phyloP scores from a whole-genome alignment of 2,113 vertebrate species.

The Nyctibius bracteatus region DNA sequence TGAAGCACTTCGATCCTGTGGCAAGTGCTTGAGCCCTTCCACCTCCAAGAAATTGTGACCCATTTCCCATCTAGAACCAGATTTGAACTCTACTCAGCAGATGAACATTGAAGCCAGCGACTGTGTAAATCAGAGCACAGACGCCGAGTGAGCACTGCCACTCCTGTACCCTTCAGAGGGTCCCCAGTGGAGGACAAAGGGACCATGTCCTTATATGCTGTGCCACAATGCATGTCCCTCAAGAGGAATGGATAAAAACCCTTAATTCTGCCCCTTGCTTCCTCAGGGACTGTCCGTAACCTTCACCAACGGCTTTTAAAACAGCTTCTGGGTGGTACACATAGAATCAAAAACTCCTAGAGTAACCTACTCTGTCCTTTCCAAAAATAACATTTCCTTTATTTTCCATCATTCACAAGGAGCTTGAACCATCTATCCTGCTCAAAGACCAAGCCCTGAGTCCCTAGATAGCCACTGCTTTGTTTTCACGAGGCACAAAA shows the following conservation, averaged over 20 bases:
- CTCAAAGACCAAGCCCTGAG: rapidly evolving
- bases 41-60: not conserved
- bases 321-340: too few species aligned
- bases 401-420: not conserved
- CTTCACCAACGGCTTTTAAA: not conserved
- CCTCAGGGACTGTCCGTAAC: not conserved
- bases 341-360: not conserved
- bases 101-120: rapidly evolving
- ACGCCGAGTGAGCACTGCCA: not conserved
- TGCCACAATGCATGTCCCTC: not conserved
- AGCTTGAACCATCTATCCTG: not conserved
- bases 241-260: not conserved
- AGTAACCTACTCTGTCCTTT: not conserved
- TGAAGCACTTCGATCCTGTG: rapidly evolving
- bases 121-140: not conserved
- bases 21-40: rapidly evolving
- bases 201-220: rapidly evolving
- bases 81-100: not conserved
- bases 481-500: not conserved
- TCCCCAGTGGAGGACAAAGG: not conserved
- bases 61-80: rapidly evolving
- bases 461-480: not conserved
- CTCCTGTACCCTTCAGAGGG: not conserved
- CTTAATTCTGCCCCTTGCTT: not conserved
- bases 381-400: not conserved